Evolutionary conservation across 2,888 invertebrate species (phyloP).

Genomic region (Pogonocherus hispidulus): DNA sequence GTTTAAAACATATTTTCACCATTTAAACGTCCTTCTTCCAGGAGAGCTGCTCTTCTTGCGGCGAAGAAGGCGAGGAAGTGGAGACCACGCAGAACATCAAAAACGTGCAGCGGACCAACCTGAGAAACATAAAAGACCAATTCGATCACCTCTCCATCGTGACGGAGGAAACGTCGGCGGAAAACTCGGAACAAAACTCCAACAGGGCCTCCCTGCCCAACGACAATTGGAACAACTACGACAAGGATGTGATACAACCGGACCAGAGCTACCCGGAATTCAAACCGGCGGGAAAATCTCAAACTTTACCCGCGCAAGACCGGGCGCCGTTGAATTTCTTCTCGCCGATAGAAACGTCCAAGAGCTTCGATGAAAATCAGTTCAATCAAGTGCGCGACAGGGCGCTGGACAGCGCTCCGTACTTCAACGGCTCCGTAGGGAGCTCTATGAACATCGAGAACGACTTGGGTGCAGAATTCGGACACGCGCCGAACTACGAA

Average conservation of each 20-base stretch:
- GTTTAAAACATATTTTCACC: background rate
- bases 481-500: conserved; percentile 7
- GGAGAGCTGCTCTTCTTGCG: conserved; percentile 65
- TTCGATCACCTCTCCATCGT: conserved; percentile 85
- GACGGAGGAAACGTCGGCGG: conserved; percentile 77
- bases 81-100: conserved; percentile 67
- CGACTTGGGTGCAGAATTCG: background rate
- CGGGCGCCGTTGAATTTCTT: conserved; percentile 56
- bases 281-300: conserved; percentile 53
- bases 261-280: conserved; percentile 67
- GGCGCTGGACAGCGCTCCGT: conserved; percentile 47
- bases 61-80: conserved; percentile 66
- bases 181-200: conserved; percentile 66
- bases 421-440: conserved; percentile 34
- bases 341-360: conserved; percentile 59
- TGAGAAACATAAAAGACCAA: conserved; percentile 71
- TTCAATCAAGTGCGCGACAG: conserved; percentile 52
- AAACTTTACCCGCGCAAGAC: conserved; percentile 49
- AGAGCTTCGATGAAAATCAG: conserved; percentile 61
- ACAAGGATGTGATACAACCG: conserved; percentile 62
- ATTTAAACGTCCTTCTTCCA: conserved; percentile 43
- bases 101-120: conserved; percentile 68
- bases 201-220: conserved; percentile 53
- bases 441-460: too few species aligned
- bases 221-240: conserved; percentile 56